Conservation (phyloP, 2,888 invertebrate genomes). For the Eledona agricola region DNA sequence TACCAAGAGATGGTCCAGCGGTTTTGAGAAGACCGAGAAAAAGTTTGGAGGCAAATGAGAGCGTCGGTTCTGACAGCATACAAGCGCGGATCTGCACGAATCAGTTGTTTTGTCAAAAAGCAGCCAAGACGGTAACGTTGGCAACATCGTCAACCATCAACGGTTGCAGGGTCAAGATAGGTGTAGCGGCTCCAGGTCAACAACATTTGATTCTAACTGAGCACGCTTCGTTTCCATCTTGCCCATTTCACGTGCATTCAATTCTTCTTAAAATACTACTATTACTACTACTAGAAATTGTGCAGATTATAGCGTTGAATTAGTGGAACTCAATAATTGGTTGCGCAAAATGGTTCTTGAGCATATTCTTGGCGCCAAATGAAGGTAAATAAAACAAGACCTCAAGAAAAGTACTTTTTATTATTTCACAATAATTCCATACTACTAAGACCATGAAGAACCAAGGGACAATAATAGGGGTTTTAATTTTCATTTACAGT, state of each 20-base stretch:
- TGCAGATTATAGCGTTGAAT: background rate
- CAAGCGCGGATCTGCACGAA: background rate
- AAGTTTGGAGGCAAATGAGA: background rate
- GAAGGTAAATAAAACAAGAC: no score
- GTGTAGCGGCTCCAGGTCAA: constrained; percentile 33
- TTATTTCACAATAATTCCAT: no score
- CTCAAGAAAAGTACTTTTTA: no score
- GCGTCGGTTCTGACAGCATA: constrained; percentile 4
- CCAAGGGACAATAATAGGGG: no score
- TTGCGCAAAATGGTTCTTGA: no score
- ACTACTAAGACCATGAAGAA: no score
- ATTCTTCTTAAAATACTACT: no score
- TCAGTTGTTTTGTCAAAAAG: constrained; percentile 5
- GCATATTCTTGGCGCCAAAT: no score
- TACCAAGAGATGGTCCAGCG: constrained; percentile 13
- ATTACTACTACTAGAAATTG: no score
- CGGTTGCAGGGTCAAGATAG: constrained; percentile 34
- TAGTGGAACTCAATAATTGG: no score
- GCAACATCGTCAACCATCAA: constrained; percentile 16
- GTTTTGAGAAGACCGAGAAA: constrained; percentile 6
- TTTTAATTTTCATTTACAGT: no score
- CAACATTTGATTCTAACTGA: constrained; percentile 28
- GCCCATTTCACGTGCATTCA: constrained; percentile 10
- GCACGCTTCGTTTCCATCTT: constrained; percentile 8
- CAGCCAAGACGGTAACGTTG: constrained; percentile 7